Evolutionary conservation across 2,888 invertebrate species (phyloP), one percentile per base, ranked within the genome.

Genomic region (Melinaea menophilus): DNA sequence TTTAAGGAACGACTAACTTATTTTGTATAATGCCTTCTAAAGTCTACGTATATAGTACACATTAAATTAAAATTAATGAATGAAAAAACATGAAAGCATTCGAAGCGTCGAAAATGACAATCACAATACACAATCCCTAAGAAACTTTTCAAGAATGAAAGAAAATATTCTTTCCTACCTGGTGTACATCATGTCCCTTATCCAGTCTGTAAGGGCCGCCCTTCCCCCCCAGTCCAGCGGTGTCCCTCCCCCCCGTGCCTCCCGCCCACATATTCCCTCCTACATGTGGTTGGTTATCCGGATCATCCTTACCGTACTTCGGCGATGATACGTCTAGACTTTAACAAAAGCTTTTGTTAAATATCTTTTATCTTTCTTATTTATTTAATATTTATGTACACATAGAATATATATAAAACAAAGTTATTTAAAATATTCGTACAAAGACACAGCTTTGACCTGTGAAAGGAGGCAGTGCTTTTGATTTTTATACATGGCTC

Each of bases 221-320:
- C 84, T 97, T 97, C 2, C 99, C 99, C 9, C 99, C 99, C 51
- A 99, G 89, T 1, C 99, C 99, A 0, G 98, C 98, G 0, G 98
- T 99, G 80, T 98, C 98, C 62, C 98, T 91, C 33, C 98, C 98
- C 46, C 97, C 98, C 9, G 95, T 96, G 59, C 98, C 98, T 41
- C 98, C 98, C 56, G 98, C 98, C 98, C 99, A 99, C 0, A 95
- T 97, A 80, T 98, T 98, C 0, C 99, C 99, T 41, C 99, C 99
- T 54, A 98, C 97, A 85, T 99, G 99, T 0, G 98, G 98, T 55
- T 95, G 94, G 77, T 97, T 96, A 12, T 95, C 94, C 0, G 95
- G 94, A 82, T 98, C 98, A 13, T 95, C 93, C 85, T 98, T 98
- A 2, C 99, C 99, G 80, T 97, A 95, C 79, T 99, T 99, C 0